Percentiles rank a stretch among this genome's conserved stretches.
phyloP scores from a whole-genome alignment of 1,140 invertebrate genomes.

The Chironomus tepperi region DNA sequence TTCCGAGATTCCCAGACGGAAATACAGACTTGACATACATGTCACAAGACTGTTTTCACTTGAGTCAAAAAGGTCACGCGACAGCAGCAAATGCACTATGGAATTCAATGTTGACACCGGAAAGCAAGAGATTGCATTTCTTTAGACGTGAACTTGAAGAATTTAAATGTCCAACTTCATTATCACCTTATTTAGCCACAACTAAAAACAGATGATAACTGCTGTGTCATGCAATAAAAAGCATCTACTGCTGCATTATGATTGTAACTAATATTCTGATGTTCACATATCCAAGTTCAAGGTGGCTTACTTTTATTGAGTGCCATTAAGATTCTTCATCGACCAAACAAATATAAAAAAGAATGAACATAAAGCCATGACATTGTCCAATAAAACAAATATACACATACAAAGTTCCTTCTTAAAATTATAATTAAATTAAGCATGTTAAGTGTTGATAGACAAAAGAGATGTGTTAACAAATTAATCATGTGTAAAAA shows the following conservation, averaged over 20 bases:
- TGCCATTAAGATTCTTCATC: not conserved
- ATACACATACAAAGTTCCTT: not conserved
- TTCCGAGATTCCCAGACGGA: not conserved
- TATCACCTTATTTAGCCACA: conserved; percentile 37
- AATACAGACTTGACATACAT: conserved; percentile 43
- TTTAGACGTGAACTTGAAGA: conserved; percentile 33
- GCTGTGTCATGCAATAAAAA: not conserved
- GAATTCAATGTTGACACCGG: conserved; percentile 53
- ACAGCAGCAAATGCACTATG: conserved; percentile 49
- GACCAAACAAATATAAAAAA: not conserved
- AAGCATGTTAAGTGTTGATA: no score
- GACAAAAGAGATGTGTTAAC: not conserved
- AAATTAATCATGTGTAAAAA: not conserved
- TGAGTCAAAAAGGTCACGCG: conserved; percentile 62
- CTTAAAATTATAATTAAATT: not conserved
- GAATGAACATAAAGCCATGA: not conserved
- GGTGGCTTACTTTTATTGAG: not conserved
- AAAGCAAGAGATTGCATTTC: conserved; percentile 34
- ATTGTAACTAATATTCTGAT: not conserved
- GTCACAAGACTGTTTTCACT: conserved; percentile 69
- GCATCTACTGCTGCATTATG: not conserved
- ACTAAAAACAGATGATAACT: not conserved
- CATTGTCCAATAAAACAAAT: not conserved
- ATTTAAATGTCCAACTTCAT: conserved; percentile 36
- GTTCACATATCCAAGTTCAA: not conserved